A percentile compares a stretch with the other conserved stretches of the same genome.
These are phyloP conservation scores for Schlechtendalia chinensis DNA, from an alignment of 1,140 invertebrate species.

Conservation along the genomic window DNA sequence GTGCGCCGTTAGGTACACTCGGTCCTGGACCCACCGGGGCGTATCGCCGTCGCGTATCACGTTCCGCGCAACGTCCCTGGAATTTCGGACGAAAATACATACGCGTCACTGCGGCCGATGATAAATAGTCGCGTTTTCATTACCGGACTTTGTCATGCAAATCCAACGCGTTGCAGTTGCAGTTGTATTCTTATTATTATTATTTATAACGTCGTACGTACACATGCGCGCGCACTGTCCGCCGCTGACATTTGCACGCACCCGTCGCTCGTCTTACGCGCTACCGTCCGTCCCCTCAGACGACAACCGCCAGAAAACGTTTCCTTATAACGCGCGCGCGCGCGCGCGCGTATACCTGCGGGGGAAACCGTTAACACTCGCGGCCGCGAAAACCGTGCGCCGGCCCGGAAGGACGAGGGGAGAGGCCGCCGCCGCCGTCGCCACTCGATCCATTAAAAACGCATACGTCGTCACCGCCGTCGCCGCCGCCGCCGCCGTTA, in stretches of 20 bases:
- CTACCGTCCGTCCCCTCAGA: background rate
- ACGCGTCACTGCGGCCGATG: background rate
- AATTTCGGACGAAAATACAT: background rate
- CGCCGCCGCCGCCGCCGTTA: conserved; percentile 37
- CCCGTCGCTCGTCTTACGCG: background rate
- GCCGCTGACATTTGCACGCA: background rate
- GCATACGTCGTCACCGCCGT: background rate
- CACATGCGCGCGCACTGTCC: background rate
- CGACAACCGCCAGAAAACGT: background rate
- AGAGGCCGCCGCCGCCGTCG: no score
- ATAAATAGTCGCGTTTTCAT: conserved; percentile 22
- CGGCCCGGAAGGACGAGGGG: no score
- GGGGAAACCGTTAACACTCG: conserved; percentile 27
- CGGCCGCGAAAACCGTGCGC: background rate
- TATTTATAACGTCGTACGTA: background rate
- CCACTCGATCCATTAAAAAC: conserved; percentile 38
- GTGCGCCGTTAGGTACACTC: no score
- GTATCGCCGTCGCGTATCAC: no score
- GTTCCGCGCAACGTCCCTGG: no score
- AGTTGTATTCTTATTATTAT: no score
- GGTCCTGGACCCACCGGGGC: background rate
- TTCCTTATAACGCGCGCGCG: no score
- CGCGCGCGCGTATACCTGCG: background rate
- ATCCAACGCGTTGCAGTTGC: background rate
- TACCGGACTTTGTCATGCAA: background rate